Evolutionary conservation across 2,888 invertebrate genomes (phyloP).

Genomic region (Drosophila antonietae): DNA sequence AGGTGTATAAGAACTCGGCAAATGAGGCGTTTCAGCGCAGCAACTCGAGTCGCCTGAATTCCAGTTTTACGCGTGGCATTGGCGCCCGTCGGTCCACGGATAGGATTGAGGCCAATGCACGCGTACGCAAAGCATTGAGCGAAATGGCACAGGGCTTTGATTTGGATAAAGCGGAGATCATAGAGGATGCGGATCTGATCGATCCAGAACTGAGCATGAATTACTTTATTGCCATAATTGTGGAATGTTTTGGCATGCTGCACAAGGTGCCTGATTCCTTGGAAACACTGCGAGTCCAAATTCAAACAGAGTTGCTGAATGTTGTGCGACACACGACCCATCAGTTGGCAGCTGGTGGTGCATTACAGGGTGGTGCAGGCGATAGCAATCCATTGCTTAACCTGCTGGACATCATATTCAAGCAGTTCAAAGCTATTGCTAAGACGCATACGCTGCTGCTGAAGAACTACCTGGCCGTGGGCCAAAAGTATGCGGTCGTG

Average conservation of each 20-base stretch:
- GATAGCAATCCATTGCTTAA: slow-evolving; percentile 86
- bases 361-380: slow-evolving; percentile 26
- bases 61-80: slow-evolving; percentile 87
- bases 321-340: slow-evolving; percentile 93
- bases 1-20: slow-evolving; percentile 89
- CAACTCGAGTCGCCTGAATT: slow-evolving; percentile 87
- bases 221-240: slow-evolving; percentile 91
- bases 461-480: slow-evolving; percentile 87
- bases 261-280: slow-evolving; percentile 94
- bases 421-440: slow-evolving; percentile 93
- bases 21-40: slow-evolving; percentile 87
- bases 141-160: slow-evolving; percentile 85
- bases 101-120: slow-evolving; percentile 85
- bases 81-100: slow-evolving; percentile 87
- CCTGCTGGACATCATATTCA: slow-evolving; percentile 90
- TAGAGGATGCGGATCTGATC: slow-evolving; percentile 86
- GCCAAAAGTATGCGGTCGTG: slow-evolving; percentile 86
- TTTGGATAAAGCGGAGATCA: slow-evolving; percentile 85
- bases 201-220: slow-evolving; percentile 88
- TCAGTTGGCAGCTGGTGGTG: slow-evolving; percentile 87
- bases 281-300: slow-evolving; percentile 92
- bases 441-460: slow-evolving; percentile 90
- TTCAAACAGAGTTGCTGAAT: slow-evolving; percentile 92
- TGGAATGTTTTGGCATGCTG: slow-evolving; percentile 93
- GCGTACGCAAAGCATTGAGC: slow-evolving; percentile 86